These are phyloP conservation scores for Volucella bombylans DNA, from an alignment of 2,888 invertebrate genomes.

Conservation along the genomic window DNA sequence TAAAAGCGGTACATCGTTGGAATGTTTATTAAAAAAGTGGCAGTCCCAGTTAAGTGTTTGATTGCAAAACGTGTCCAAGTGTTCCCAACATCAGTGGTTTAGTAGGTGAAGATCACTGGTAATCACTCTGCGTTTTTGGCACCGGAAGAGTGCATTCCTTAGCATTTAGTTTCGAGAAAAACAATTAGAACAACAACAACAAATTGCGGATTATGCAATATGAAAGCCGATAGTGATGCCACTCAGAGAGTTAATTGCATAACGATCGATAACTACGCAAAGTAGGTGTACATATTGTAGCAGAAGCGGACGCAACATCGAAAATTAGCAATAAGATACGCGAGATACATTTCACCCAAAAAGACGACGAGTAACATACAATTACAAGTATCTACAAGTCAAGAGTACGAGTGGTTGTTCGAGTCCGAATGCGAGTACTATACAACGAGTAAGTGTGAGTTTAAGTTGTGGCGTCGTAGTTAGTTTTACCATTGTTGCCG, in stretches of 20 bases:
- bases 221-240: conserved; percentile 31
- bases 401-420: no score
- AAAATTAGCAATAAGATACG: conserved; percentile 28
- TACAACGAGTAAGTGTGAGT: conserved; percentile 55
- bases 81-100: conserved; percentile 19
- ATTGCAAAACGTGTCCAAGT: conserved; percentile 52
- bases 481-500: conserved; percentile 60
- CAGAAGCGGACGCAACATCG: neutral
- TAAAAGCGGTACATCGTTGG: neutral
- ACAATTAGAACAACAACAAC: conserved; percentile 1
- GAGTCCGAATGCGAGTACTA: no score
- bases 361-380: neutral
- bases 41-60: conserved; percentile 15
- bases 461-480: conserved; percentile 11
- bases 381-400: no score
- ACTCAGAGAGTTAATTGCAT: conserved; percentile 57
- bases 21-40: conserved; percentile 40
- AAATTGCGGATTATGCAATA: conserved; percentile 36
- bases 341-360: conserved; percentile 63
- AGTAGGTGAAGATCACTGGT: conserved; percentile 54
- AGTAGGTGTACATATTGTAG: neutral
- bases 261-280: conserved; percentile 46
- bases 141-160: conserved; percentile 37
- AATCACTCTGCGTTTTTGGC: conserved; percentile 52
- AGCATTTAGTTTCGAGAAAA: conserved; percentile 39